Base-by-base conservation (phyloP, 2,113 vertebrate genomes). In the Hiodon alosoides region DNA sequence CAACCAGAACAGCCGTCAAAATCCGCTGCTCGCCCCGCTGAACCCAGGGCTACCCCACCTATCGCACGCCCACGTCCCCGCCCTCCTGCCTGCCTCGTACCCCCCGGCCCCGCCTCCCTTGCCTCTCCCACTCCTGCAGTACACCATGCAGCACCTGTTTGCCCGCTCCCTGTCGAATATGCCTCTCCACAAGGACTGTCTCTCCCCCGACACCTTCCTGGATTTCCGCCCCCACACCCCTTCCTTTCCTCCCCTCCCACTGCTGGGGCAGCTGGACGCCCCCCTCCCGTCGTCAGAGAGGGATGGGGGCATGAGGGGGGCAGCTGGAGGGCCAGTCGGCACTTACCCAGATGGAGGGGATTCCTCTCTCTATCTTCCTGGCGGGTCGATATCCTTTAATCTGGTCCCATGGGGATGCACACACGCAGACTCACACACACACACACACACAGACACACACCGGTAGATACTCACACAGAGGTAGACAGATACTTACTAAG, bases 121-220 rank as follows among this genome's bases (percentile, higher is more conserved):
- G 60, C 86, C 78, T 11, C 83, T 89, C 47, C 90, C 90, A 0
- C 81, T 92, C 9, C 86, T 92, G 57, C 91, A 91, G 79, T 91
- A 91, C 83, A 91, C 90, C 80, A 91, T 92, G 90, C 91, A 92
- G 85, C 89, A 91, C 67, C 88, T 92, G 69, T 92, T 92, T 78
- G 87, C 90, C 10, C 87, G 90, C 54, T 90, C 88, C 0, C 86
- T 90, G 1, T 85, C 86, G 78, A 87, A 83, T 74, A 78, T 88
- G 16, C 79, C 87, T 0, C 84, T 89, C 53, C 87, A 85, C 77
- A 91, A 91, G 81, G 90, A 91, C 81, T 86, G 87, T 9, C 64
- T 89, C 73, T 83, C 74, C 66, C 71, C 83, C 0, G 90, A 92
- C 75, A 80, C 90, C 47, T 90, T 89, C 76, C 68, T 90, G 80